Evolutionary conservation across 2,797 vertebrate species (phyloP), one percentile per base, ranked within the genome.

Genomic region (Mus spretus): DNA sequence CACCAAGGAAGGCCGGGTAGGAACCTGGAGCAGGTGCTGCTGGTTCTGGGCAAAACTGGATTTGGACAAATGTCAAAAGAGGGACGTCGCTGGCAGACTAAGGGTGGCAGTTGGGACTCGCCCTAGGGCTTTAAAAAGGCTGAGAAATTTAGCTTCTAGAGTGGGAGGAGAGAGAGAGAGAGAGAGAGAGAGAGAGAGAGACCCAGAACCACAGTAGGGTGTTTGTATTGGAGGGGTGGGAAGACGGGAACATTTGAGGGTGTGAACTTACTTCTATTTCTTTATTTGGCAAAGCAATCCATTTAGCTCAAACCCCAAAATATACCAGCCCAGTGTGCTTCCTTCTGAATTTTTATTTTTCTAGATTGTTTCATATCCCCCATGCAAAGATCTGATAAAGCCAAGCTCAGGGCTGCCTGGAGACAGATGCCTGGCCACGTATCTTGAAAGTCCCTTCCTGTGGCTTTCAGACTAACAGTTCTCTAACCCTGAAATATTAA

Each of bases 321-420:
- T 79, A 63, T 50, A 82, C 34, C 78, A 94, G 53, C 61, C 61
- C 75, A 53, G 57, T 78, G n/a, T 61, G 40, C 50, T 91, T 83
- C 77, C 55, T 91, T 96, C 92, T 57, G 65, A 37, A 63, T 74
- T 77, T 91, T 50, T 84, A 26, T 77, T 94, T 95, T 89, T 81
- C 78, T 78, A 90, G 81, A 84, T 65, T 14, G 67, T 90, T 95
- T 63, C 2, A 24, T 80, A 40, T 93, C 63, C 59, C 91, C 11
- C 3, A 24, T 72, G 37, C 44, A 80, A 90, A 83, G 26, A 94
- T 80, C 59, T 84, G 44, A 79, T 55, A 61, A 92, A 79, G n/a
- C 40, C 77, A 70, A 70, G 37, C 81, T 96, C 75, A 70, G 40
- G 57, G 77, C 81, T 87, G 47, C 77, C 63, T n/a, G 17, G 61